Percentiles rank a stretch among this genome's conserved stretches.
These are phyloP conservation scores for Spheniscus humboldti DNA, from an alignment of 2,797 vertebrate genomes.

Conservation along the genomic window DNA sequence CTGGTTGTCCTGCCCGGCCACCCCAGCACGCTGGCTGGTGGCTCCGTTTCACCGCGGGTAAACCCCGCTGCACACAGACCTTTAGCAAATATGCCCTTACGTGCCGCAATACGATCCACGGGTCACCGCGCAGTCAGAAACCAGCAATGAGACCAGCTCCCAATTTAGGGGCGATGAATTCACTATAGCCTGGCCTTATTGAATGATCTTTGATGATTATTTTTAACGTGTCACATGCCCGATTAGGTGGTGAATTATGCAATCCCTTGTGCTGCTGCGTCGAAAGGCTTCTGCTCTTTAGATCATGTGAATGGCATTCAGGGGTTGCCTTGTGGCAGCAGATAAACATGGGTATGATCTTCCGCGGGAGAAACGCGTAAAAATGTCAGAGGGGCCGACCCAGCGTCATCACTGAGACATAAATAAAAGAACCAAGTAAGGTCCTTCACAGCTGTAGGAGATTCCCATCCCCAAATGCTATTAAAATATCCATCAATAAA, in stretches of 20 bases:
- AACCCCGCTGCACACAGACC: background rate
- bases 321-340: conserved; percentile 33
- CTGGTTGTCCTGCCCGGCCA: background rate
- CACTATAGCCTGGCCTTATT: background rate
- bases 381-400: conserved; percentile 9
- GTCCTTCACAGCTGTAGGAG: background rate
- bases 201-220: background rate
- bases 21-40: rapidly evolving
- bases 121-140: background rate
- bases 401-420: background rate
- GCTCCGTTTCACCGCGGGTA: background rate
- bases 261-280: background rate
- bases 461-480: background rate
- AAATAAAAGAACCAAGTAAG: conserved; percentile 40
- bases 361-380: background rate
- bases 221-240: conserved; percentile 55
- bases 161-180: background rate
- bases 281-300: conserved; percentile 22
- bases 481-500: background rate
- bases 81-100: background rate
- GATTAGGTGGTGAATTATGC: conserved; percentile 34
- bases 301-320: conserved; percentile 19
- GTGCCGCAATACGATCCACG: background rate
- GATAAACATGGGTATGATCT: conserved; percentile 17
- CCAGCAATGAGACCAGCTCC: background rate